A percentile compares a stretch with the other conserved stretches of the same genome.
Evolutionary conservation across 2,888 invertebrate species (phyloP).

Genomic region (Apotomis turbidana): DNA sequence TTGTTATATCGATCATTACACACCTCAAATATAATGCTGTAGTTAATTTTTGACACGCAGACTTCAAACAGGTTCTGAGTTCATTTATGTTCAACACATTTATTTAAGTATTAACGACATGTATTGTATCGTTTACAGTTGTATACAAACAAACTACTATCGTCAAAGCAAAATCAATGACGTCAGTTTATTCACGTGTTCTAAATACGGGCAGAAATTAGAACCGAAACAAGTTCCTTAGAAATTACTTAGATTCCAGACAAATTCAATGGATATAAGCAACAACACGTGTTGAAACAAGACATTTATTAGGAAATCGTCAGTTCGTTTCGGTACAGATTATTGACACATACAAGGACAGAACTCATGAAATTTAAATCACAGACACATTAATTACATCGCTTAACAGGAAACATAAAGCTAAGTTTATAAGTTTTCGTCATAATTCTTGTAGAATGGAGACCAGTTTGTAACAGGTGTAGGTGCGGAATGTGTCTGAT

Average conservation of each 20-base stretch:
- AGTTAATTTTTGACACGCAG: no score
- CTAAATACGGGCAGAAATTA: slow-evolving; percentile 14
- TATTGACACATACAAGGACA: neutral
- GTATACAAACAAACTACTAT: slow-evolving; percentile 9
- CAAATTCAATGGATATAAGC: slow-evolving; percentile 12
- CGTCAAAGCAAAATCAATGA: slow-evolving; percentile 13
- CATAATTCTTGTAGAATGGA: slow-evolving; percentile 18
- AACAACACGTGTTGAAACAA: slow-evolving; percentile 6
- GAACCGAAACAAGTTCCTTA: neutral
- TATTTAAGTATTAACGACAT: neutral
- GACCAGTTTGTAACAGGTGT: slow-evolving; percentile 24
- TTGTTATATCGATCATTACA: no score
- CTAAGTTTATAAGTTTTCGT: slow-evolving; percentile 27
- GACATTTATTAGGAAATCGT: neutral
- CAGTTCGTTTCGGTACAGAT: neutral
- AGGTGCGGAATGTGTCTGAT: slow-evolving; percentile 5
- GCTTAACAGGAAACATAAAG: slow-evolving; percentile 35
- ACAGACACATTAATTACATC: slow-evolving; percentile 32
- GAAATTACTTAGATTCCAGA: slow-evolving; percentile 1
- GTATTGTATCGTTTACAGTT: neutral
- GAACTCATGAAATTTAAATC: slow-evolving; percentile 17
- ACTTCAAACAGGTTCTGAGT: no score
- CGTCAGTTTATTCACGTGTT: slow-evolving; percentile 26
- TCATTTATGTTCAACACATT: neutral
- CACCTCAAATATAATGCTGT: neutral